Evolutionary conservation across 2,797 vertebrate genomes (phyloP).

Genomic region (Champsocephalus gunnari): DNA sequence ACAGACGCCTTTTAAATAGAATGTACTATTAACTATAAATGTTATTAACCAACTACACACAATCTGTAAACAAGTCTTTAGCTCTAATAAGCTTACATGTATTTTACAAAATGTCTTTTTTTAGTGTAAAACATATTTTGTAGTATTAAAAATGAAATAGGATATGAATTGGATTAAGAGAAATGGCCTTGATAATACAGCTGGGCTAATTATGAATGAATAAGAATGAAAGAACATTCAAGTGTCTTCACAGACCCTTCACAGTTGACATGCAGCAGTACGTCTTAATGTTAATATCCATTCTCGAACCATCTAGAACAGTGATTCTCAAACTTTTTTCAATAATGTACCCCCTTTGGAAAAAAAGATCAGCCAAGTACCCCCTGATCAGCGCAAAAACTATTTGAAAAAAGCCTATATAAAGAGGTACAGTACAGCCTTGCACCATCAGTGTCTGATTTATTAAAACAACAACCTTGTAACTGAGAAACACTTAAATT

Average conservation of each 20-base stretch:
- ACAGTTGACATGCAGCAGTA: background rate
- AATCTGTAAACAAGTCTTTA: accelerated
- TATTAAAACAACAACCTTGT: no score
- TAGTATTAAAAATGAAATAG: background rate
- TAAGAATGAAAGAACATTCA: background rate
- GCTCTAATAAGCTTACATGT: background rate
- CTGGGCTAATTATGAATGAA: background rate
- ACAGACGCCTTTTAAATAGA: no score
- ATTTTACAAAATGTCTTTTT: background rate
- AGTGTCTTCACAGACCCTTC: background rate
- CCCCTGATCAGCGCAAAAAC: no score
- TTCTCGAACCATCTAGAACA: background rate
- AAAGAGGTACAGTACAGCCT: no score
- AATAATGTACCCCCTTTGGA: no score
- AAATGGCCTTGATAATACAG: no score
- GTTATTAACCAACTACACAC: background rate
- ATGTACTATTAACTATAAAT: no score
- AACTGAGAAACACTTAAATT: no score
- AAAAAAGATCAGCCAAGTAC: no score
- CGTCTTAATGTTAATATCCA: background rate
- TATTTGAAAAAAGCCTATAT: no score
- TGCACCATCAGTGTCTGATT: no score
- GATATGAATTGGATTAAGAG: background rate
- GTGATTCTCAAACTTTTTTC: no score
- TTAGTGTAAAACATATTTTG: background rate